Evolutionary conservation across 1,140 invertebrate genomes (phyloP).

Genomic region (Heliothis virescens): DNA sequence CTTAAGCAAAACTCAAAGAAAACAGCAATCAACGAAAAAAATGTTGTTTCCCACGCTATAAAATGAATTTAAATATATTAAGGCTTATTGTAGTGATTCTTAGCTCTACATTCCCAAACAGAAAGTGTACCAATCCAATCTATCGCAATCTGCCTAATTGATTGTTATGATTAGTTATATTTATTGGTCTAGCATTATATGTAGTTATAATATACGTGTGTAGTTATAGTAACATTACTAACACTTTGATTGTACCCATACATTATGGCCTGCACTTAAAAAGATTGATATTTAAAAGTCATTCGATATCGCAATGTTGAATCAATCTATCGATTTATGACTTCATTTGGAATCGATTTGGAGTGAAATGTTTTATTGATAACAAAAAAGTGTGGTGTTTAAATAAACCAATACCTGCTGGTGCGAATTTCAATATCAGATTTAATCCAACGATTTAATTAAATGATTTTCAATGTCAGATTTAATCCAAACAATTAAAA

Average conservation of each 20-base stretch:
- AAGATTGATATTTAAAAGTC: constrained; percentile 33
- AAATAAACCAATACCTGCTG: too few relatives aligned
- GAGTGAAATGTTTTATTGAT: not conserved
- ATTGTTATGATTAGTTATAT: constrained; percentile 68
- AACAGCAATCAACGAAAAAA: too few relatives aligned
- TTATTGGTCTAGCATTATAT: constrained; percentile 57
- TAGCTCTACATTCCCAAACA: constrained; percentile 48
- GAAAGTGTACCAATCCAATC: constrained; percentile 58
- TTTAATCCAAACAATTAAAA: too few relatives aligned
- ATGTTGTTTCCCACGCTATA: not conserved
- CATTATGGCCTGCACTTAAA: constrained; percentile 22
- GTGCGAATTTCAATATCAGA: too few relatives aligned
- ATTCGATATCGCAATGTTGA: constrained; percentile 32
- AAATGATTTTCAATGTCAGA: too few relatives aligned
- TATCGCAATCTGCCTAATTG: constrained; percentile 65
- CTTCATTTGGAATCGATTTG: constrained; percentile 8
- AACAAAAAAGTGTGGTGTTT: not conserved
- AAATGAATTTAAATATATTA: not conserved
- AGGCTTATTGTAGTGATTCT: not conserved
- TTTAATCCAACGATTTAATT: too few relatives aligned
- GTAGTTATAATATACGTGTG: constrained; percentile 32
- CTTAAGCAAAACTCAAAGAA: not conserved
- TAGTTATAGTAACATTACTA: constrained; percentile 28
- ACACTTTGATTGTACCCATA: constrained; percentile 33
- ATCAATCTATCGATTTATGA: constrained; percentile 24